A percentile compares a stretch with the other conserved stretches of the same genome.
phyloP scores from a whole-genome alignment of 2,797 vertebrate species.

The Taeniopygia guttata region DNA sequence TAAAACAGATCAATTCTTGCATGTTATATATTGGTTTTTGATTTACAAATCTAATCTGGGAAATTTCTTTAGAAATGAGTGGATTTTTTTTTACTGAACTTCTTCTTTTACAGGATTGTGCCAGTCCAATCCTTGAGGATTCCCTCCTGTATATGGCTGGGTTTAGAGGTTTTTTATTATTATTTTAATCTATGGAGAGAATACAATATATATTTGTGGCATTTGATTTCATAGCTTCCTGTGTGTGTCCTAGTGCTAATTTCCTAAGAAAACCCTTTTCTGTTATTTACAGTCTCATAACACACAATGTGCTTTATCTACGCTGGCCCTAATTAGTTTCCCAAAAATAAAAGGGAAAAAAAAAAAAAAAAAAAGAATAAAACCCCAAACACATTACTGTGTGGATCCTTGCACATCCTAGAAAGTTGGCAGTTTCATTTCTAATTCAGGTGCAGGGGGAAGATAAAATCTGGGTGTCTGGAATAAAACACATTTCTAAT shows the following conservation, averaged over 20 bases:
- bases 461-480: constrained; percentile 69
- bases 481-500: constrained; percentile 70
- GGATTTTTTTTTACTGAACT: constrained; percentile 74
- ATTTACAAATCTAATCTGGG: constrained; percentile 96
- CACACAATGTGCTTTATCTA: constrained; percentile 11
- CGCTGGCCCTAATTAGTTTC: constrained; percentile 42
- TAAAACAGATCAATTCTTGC: constrained; percentile 97
- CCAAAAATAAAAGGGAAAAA: neutral
- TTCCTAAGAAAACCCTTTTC: constrained; percentile 53
- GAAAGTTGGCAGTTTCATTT: constrained; percentile 67
- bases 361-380: neutral
- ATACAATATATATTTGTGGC: constrained; percentile 4
- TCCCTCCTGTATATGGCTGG: neutral
- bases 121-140: constrained; percentile 56
- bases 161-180: constrained; percentile 20
- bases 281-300: constrained; percentile 61
- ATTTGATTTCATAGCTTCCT: constrained; percentile 46
- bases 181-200: constrained; percentile 43
- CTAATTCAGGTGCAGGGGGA: constrained; percentile 57
- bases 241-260: constrained; percentile 38
- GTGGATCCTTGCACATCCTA: constrained; percentile 31
- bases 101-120: constrained; percentile 62
- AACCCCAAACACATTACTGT: neutral
- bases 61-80: constrained; percentile 84
- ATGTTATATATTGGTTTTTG: constrained; percentile 96